phyloP scores from a whole-genome alignment of 2,797 vertebrate species.

The Pseudochaenichthys georgianus region DNA sequence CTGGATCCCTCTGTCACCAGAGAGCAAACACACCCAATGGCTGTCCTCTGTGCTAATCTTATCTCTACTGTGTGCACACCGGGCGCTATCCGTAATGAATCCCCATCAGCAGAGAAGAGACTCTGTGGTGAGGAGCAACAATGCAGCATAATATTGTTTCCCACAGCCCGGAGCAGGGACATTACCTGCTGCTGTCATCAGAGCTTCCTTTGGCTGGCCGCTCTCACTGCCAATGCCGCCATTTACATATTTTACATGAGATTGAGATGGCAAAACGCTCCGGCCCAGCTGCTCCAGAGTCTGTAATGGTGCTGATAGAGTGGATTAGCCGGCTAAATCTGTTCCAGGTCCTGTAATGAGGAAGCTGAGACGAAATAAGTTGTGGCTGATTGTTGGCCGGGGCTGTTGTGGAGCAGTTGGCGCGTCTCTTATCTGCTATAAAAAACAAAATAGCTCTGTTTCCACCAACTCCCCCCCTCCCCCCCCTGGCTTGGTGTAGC shows the following conservation, averaged over 20 bases:
- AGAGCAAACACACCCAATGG: slow-evolving; percentile 36
- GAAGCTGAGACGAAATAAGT: slow-evolving; percentile 65
- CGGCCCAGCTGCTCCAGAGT: slow-evolving; percentile 66
- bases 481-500: slow-evolving; percentile 2
- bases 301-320: slow-evolving; percentile 56
- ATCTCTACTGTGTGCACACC: slow-evolving; percentile 25
- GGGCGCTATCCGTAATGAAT: slow-evolving; percentile 55
- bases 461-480: neutral
- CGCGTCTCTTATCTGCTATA: slow-evolving; percentile 67
- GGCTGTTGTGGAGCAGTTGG: slow-evolving; percentile 67
- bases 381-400: slow-evolving; percentile 73
- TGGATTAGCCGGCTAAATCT: slow-evolving; percentile 64
- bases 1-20: slow-evolving; percentile 20
- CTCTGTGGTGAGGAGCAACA: slow-evolving; percentile 34
- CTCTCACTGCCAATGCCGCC: slow-evolving; percentile 36
- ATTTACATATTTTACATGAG: slow-evolving; percentile 71
- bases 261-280: slow-evolving; percentile 59
- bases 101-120: slow-evolving; percentile 33
- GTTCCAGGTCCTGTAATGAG: slow-evolving; percentile 58
- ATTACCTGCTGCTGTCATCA: slow-evolving; percentile 40
- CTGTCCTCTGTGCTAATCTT: slow-evolving; percentile 39
- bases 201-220: slow-evolving; percentile 28
- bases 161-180: slow-evolving; percentile 16
- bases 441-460: slow-evolving; percentile 57
- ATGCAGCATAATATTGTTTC: slow-evolving; percentile 33